Evolutionary conservation across 2,113 vertebrate species (phyloP).

Genomic region (Merops nubicus): DNA sequence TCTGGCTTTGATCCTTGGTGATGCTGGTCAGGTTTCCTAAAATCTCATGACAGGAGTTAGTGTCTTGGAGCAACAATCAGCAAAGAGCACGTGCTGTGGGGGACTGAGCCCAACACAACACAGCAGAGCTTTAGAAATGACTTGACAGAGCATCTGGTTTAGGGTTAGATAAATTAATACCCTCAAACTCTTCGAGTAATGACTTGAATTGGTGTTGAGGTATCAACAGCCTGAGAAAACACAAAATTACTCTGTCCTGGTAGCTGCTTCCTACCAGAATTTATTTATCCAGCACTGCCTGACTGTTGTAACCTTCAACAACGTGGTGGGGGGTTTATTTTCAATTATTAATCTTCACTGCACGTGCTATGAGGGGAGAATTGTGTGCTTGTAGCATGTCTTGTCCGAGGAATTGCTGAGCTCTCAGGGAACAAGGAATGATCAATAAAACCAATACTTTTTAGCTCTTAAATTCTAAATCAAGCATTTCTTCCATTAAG

Average conservation of each 20-base stretch:
- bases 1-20: conserved; percentile 11
- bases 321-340: not conserved
- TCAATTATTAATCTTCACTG: not conserved
- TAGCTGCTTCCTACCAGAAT: not conserved
- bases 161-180: not conserved
- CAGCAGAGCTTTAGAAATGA: not conserved
- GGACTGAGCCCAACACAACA: not conserved
- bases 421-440: not conserved
- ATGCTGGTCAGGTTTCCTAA: conserved; percentile 25
- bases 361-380: not conserved
- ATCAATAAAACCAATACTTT: not conserved
- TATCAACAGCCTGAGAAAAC: not conserved
- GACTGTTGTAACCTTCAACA: not conserved
- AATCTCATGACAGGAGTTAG: not conserved
- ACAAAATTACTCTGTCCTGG: not conserved
- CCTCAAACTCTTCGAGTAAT: not conserved
- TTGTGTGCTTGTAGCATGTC: not conserved
- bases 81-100: not conserved
- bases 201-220: not conserved
- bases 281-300: not conserved
- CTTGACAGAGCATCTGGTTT: not conserved
- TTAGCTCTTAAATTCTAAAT: not conserved
- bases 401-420: not conserved
- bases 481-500: not conserved
- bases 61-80: not conserved